A percentile compares a stretch with the other conserved stretches of the same genome.
These are phyloP conservation scores for Aptenodytes forsteri DNA, from an alignment of 2,113 vertebrate species.

Conservation along the genomic window DNA sequence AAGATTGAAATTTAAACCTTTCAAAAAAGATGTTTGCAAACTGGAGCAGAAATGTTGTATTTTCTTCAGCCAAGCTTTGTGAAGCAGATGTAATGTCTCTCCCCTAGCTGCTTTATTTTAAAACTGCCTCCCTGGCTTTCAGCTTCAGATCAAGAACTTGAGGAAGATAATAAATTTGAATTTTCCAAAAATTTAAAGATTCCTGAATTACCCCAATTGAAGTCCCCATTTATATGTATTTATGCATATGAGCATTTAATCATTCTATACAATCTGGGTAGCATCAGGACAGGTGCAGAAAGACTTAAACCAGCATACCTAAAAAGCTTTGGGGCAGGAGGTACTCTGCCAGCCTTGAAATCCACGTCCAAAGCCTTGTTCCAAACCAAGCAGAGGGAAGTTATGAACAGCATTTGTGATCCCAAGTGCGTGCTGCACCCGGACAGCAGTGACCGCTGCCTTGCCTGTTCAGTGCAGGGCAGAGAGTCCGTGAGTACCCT, in stretches of 20 bases:
- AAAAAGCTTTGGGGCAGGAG: neutral
- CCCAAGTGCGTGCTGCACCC: accelerated
- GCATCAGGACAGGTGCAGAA: neutral
- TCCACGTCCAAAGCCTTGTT: neutral
- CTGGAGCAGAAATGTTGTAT: neutral
- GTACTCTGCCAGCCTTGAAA: neutral
- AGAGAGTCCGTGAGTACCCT: neutral
- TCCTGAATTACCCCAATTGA: neutral
- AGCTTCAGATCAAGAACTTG: neutral
- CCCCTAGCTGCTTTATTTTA: neutral
- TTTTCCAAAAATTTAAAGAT: neutral
- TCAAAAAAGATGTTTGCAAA: conserved; percentile 3
- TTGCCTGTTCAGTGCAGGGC: neutral
- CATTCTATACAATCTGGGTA: neutral
- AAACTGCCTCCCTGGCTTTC: neutral
- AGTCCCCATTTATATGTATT: neutral
- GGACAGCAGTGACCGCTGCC: neutral
- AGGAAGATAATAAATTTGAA: neutral
- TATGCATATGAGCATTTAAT: neutral
- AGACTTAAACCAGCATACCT: neutral
- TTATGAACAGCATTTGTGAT: neutral
- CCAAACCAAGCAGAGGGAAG: neutral
- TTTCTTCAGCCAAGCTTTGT: neutral
- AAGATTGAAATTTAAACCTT: neutral
- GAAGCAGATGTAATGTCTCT: neutral